A percentile compares a stretch with the other conserved stretches of the same genome.
These are phyloP conservation scores for Drosophila prosaltans DNA, from an alignment of 1,140 invertebrate genomes.

Conservation along the genomic window DNA sequence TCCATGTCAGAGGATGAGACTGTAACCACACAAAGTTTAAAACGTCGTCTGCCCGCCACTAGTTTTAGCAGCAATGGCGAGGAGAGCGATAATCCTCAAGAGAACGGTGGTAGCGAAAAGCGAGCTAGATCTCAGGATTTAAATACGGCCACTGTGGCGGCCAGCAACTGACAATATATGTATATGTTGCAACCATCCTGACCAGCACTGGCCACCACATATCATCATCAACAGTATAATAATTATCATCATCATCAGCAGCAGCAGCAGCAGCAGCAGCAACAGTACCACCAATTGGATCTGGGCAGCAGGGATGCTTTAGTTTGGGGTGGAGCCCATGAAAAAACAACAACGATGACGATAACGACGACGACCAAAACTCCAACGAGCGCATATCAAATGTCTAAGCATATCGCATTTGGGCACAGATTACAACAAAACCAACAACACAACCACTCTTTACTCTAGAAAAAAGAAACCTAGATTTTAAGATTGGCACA, in stretches of 20 bases:
- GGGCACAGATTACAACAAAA: slow-evolving; percentile 60
- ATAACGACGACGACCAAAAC: slow-evolving; percentile 50
- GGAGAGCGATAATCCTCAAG: slow-evolving; percentile 70
- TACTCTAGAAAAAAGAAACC: slow-evolving; percentile 30
- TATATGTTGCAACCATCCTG: slow-evolving; percentile 74
- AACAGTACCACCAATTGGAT: not conserved
- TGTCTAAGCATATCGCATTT: slow-evolving; percentile 81
- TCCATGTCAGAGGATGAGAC: slow-evolving; percentile 78
- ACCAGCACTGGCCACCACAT: slow-evolving; percentile 27
- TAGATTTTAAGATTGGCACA: slow-evolving; percentile 41
- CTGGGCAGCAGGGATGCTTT: not conserved
- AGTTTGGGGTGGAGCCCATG: slow-evolving; percentile 6
- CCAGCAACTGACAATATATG: slow-evolving; percentile 80
- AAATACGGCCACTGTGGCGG: slow-evolving; percentile 38
- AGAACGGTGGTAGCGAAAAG: slow-evolving; percentile 53
- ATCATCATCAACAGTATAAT: slow-evolving; percentile 24
- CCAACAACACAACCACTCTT: slow-evolving; percentile 44
- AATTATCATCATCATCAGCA: slow-evolving; percentile 31
- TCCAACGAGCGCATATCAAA: slow-evolving; percentile 79
- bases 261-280: not conserved
- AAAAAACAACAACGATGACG: slow-evolving; percentile 20
- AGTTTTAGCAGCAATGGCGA: slow-evolving; percentile 78
- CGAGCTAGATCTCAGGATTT: slow-evolving; percentile 44
- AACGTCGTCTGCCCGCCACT: slow-evolving; percentile 66
- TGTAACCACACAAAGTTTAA: slow-evolving; percentile 53